Evolutionary conservation across 2,888 invertebrate species (phyloP), one percentile per base, ranked within the genome.

Genomic region (Philereme vetulata): DNA sequence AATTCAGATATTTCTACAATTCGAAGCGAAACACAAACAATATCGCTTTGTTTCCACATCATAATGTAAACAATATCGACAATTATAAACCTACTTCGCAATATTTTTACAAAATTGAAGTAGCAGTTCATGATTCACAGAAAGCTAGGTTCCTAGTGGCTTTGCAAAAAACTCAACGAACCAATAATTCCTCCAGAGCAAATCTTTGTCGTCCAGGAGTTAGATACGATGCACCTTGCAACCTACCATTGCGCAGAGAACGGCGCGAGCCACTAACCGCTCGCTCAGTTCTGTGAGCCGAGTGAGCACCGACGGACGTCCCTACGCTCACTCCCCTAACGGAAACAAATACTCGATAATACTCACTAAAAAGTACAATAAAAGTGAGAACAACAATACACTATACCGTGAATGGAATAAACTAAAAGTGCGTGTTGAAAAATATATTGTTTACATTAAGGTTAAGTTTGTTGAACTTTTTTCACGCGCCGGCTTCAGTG

Each of bases 381-480:
- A 21, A 50, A 51, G 7, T 40, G 50, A 47, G 10, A 51, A 51
- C n/a, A 48, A 38, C 7, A 38, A 38, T 36, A 48, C 35, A 21
- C 46, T 47, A 21, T 54, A 36, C 2, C 73, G 74, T 70, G 70
- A 58, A 50, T 63, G 65, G 64, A 71, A 68, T 72, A 75, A 71
- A 71, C 60, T 56, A 67, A 63, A 44, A 54, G 51, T 58, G 62
- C 48, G 62, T 44, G 50, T 48, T 55, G 55, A 64, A 70, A 72
- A 64, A 64, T 74, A 64, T 64, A 69, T 67, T 74, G 74, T 78
- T 76, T 74, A 74, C 67, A 67, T 62, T 72, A 76, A 79, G 81
- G 81, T 82, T 81, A 85, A 84, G 90, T 90, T 90, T 89, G 85
- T 88, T 89, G 89, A 90, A 90, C 90, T 90, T 88, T 85, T 86